These are phyloP conservation scores for Melanophora roralis DNA, from an alignment of 2,888 invertebrate species.

Conservation along the genomic window DNA sequence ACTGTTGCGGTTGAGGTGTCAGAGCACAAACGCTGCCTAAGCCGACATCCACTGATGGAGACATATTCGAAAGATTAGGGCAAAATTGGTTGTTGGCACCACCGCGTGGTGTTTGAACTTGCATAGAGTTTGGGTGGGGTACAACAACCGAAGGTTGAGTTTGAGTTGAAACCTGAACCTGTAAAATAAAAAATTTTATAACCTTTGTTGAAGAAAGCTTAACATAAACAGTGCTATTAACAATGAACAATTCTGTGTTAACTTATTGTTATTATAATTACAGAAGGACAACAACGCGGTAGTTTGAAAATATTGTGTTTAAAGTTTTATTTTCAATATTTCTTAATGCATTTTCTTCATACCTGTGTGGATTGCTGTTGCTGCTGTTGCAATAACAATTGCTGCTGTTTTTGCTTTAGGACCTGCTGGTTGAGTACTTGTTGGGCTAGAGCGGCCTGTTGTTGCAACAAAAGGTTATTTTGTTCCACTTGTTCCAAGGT, in stretches of 20 bases:
- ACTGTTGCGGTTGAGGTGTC: slow-evolving; percentile 64
- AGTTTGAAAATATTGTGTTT: not conserved
- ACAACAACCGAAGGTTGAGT: slow-evolving; percentile 78
- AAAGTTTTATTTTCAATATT: not conserved
- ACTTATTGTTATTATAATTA: too few relatives aligned
- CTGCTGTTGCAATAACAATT: slow-evolving; percentile 78
- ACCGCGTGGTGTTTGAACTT: slow-evolving; percentile 59
- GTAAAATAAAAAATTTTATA: not conserved
- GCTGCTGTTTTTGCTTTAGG: slow-evolving; percentile 75
- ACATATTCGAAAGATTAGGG: slow-evolving; percentile 68
- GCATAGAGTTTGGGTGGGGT: slow-evolving; percentile 66
- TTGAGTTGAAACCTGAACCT: slow-evolving; percentile 82
- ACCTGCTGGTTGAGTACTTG: slow-evolving; percentile 70
- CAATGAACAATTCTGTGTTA: too few relatives aligned
- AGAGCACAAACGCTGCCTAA: slow-evolving; percentile 66
- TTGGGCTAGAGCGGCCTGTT: slow-evolving; percentile 70
- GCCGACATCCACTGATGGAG: slow-evolving; percentile 66
- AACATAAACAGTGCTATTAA: too few relatives aligned
- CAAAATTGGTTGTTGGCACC: slow-evolving; percentile 68
- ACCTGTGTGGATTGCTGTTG: slow-evolving; percentile 70
- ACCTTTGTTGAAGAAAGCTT: too few relatives aligned
- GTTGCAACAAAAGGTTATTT: slow-evolving; percentile 72
- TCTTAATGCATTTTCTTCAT: not conserved
- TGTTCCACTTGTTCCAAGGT: slow-evolving; percentile 75
- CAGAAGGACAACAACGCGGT: too few relatives aligned